Percentiles rank a stretch among this genome's conserved stretches.
Conservation (phyloP, 35 echinoderm and acorn worm species). For the Apostichopus japonicus region DNA sequence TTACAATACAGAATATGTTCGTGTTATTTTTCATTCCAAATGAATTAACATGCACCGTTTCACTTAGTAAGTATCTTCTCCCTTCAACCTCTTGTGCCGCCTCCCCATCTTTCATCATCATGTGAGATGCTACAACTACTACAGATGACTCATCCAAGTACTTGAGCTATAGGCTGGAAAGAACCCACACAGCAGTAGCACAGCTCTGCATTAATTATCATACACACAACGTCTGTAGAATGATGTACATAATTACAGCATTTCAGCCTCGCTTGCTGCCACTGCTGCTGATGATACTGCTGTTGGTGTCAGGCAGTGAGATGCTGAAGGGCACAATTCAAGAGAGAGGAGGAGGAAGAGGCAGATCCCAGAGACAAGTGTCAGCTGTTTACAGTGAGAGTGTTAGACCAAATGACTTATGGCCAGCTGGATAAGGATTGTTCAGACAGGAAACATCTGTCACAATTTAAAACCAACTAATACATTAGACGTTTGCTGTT, state of each 20-base stretch:
- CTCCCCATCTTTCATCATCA: background rate
- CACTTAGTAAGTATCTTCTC: background rate
- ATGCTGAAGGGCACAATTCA: background rate
- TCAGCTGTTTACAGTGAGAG: constrained; percentile 27
- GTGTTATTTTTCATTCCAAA: background rate
- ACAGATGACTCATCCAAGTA: background rate
- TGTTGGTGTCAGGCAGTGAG: background rate
- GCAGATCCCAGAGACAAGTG: background rate
- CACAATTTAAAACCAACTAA: background rate
- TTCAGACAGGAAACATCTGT: constrained; percentile 2
- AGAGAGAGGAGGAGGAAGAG: background rate
- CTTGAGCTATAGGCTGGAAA: background rate
- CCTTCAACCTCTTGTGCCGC: background rate
- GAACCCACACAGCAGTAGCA: background rate
- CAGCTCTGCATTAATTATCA: constrained; percentile 10
- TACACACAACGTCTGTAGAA: constrained; percentile 9
- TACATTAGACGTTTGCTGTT: background rate
- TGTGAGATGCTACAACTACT: background rate
- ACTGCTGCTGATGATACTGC: constrained; percentile 2
- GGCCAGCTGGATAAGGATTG: background rate
- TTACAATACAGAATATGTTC: no score
- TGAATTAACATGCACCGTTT: background rate
- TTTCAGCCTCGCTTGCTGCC: constrained; percentile 24
- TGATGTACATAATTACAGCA: constrained; percentile 36
- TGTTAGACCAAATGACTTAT: constrained; percentile 28